A percentile compares a stretch with the other conserved stretches of the same genome.
These are phyloP conservation scores for Alcedo atthis DNA, from an alignment of 2,797 vertebrate species.

Conservation along the genomic window DNA sequence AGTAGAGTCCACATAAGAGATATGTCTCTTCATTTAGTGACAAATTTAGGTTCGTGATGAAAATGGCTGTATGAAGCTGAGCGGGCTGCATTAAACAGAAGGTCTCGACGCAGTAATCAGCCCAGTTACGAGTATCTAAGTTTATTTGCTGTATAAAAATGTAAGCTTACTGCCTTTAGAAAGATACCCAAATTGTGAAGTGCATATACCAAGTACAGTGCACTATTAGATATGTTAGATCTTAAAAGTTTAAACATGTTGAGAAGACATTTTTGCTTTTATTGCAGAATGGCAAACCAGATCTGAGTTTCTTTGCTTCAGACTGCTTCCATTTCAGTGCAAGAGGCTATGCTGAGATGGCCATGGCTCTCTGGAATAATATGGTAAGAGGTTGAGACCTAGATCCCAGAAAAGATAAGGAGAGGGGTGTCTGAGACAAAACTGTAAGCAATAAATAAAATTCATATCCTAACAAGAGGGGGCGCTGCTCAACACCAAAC, in stretches of 20 bases:
- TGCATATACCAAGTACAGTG: background rate
- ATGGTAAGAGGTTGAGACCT: conserved; percentile 81
- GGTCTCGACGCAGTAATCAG: background rate
- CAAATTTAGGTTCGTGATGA: background rate
- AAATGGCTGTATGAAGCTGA: background rate
- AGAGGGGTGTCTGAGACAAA: background rate
- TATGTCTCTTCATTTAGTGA: background rate
- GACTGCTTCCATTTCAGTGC: conserved; percentile 93
- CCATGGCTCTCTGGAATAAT: conserved; percentile 91
- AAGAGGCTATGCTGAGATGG: conserved; percentile 89
- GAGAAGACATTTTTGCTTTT: conserved; percentile 19
- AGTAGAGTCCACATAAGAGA: background rate
- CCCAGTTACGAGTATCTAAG: background rate
- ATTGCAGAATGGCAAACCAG: conserved; percentile 79
- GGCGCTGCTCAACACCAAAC: background rate
- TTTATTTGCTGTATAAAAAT: background rate
- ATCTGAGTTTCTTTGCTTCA: conserved; percentile 86
- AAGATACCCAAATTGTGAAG: background rate
- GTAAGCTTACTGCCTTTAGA: background rate
- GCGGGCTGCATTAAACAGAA: background rate
- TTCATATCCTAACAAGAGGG: background rate
- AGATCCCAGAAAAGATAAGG: background rate
- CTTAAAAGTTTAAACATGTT: background rate
- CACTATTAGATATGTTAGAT: background rate
- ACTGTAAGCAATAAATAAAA: background rate